These are phyloP conservation scores for Brachionus paranguensis DNA, from an alignment of 1,140 invertebrate genomes.

Conservation along the genomic window DNA sequence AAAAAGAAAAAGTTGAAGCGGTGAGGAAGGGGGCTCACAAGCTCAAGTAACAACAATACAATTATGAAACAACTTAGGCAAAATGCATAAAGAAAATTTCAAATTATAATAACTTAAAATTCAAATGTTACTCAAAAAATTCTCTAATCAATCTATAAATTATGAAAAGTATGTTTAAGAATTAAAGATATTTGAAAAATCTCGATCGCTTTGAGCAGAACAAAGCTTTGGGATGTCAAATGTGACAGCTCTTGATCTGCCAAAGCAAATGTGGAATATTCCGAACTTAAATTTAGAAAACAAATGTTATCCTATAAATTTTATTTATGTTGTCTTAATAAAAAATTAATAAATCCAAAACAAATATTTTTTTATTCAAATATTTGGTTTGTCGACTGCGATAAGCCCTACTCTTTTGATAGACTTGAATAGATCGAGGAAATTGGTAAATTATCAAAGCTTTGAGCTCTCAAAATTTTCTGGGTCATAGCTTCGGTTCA, in stretches of 20 bases:
- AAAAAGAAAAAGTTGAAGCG: not conserved
- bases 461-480: not conserved
- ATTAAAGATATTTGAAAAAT: not conserved
- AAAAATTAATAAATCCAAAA: slow-evolving; percentile 7
- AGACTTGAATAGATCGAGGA: not conserved
- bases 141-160: slow-evolving; percentile 25
- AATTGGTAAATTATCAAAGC: not conserved
- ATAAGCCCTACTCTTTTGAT: not conserved
- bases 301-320: not conserved
- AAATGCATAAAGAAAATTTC: not conserved
- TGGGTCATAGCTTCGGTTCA: not conserved
- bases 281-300: not conserved
- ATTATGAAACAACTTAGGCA: not conserved
- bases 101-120: slow-evolving; percentile 31
- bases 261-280: not conserved
- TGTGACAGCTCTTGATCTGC: too few species aligned
- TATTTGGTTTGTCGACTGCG: not conserved
- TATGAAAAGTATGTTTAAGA: not conserved
- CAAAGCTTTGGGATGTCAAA: too few species aligned
- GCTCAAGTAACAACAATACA: not conserved
- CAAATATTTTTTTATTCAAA: not conserved
- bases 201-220: too few species aligned
- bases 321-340: not conserved
- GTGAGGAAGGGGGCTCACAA: not conserved
- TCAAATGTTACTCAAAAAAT: slow-evolving; percentile 11